Conservation (phyloP, 2,797 vertebrate genomes). For the Sebastes hubbsi region DNA sequence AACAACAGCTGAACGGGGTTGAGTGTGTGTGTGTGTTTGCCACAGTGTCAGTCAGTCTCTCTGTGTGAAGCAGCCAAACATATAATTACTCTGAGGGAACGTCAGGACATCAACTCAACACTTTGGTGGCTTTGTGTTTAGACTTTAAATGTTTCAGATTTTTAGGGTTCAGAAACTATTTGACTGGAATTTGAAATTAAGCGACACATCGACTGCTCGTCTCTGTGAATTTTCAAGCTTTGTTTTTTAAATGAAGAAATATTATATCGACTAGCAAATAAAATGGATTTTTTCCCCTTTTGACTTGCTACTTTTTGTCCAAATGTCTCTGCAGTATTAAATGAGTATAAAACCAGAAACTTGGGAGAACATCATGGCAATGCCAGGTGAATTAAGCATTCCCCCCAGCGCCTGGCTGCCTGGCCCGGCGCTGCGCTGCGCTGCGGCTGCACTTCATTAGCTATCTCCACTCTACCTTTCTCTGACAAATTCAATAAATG, state of each 20-base stretch:
- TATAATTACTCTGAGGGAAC: constrained; percentile 23
- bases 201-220: neutral
- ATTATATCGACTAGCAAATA: neutral
- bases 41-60: neutral
- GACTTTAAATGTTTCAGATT: constrained; percentile 2
- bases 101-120: neutral
- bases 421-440: neutral
- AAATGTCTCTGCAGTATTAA: constrained; percentile 3
- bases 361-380: constrained; percentile 28
- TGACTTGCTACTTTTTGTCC: neutral
- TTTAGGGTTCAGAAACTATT: constrained; percentile 16
- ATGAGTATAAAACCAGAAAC: constrained; percentile 37
- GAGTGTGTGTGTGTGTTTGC: neutral
- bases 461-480: constrained; percentile 73
- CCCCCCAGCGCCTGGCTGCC: constrained; percentile 21
- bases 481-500: constrained; percentile 81
- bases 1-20: constrained; percentile 16
- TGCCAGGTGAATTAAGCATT: constrained; percentile 50
- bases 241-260: constrained; percentile 1
- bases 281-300: neutral
- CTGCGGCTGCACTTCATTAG: constrained; percentile 68
- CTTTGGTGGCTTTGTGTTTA: constrained; percentile 1
- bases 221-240: neutral
- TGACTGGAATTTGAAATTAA: neutral
- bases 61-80: constrained; percentile 5